Percentiles rank a stretch among this genome's conserved stretches.
phyloP scores from a whole-genome alignment of 2,113 vertebrate species.

The Xenopus tropicalis region UCB_Xtro_10.0 CM004444.2:58387001-58387500 shows the following conservation, averaged over 20 bases:
- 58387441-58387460: too few relatives aligned
- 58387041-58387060: slow-evolving; percentile 14
- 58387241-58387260: slow-evolving; percentile 1
- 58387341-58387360: slow-evolving; percentile 5
- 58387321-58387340: slow-evolving; percentile 13
- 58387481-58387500: too few relatives aligned
- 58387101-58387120: slow-evolving; percentile 30
- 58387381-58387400: background rate
- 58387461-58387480: too few relatives aligned
- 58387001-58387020: background rate
- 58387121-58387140: slow-evolving; percentile 8
- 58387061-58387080: slow-evolving; percentile 20
- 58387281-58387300: slow-evolving; percentile 22
- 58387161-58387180: slow-evolving; percentile 17
- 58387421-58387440: too few relatives aligned
- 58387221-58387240: slow-evolving; percentile 3
- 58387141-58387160: slow-evolving; percentile 13
- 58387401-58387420: too few relatives aligned
- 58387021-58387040: slow-evolving; percentile 19
- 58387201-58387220: background rate
- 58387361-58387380: slow-evolving; percentile 21
- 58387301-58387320: background rate
- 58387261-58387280: background rate
- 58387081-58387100: slow-evolving; percentile 20
- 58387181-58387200: background rate